Base-by-base conservation (phyloP, 2,797 vertebrate species). In the Sebastes cheni region DNA sequence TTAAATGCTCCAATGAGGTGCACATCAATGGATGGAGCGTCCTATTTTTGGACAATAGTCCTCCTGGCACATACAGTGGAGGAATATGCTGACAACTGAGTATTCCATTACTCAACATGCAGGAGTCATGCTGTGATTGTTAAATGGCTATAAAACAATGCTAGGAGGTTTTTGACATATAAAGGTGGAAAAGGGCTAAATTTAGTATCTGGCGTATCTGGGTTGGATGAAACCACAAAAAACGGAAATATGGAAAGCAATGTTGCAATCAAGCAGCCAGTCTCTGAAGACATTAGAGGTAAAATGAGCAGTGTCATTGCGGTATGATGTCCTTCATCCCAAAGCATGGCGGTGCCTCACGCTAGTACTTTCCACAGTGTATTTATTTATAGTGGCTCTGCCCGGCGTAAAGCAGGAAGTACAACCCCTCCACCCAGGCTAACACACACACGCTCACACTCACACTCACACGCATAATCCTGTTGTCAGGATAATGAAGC, bases 381-480 rank as follows among this genome's bases (percentile, higher is more conserved):
- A 42, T 88, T 79, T 88, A 92, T 91, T 91, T 89, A 88, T 88
- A 90, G 77, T 82, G 68, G 62, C 79, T 83, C 66, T 80, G 76
- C 77, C 75, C 2, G 62, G 83, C 87, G 78, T 89, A 72, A 85
- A 92, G 84, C 90, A 92, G 93, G 92, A 93, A 91, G 80, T 81
- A 32, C 79, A 74, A 82, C 77, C 72, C 77, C 73, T 92, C 83
- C 85, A 86, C 80, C 81, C 79, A 84, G 54, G 34, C 66, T 27
- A 58, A 67, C 81, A 75, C 62, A 74, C 69, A 58, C 75, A 62
- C 72, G 76, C 75, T 72, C 69, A 60, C 75, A 54, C 39, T 18
- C 42, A 74, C 69, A 60, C 75, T 62, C 72, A 77, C 75, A 82
- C 72, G 76, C 71, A 75, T 54, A 81, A 74, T 79, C 62, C 75